phyloP scores from a whole-genome alignment of 1,140 invertebrate genomes.

The Cotesia chilonis region DNA sequence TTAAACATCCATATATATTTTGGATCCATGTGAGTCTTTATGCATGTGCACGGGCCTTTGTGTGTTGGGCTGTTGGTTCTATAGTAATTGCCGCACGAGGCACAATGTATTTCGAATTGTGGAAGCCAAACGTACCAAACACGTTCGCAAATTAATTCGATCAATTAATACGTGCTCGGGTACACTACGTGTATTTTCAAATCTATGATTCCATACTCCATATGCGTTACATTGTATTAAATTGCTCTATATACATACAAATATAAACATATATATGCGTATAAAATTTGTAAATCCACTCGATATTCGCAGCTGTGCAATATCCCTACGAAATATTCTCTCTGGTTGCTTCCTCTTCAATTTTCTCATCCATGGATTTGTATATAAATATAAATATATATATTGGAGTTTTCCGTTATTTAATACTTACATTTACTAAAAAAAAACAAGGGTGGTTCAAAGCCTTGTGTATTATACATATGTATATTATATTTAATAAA shows the following conservation, averaged over 20 bases:
- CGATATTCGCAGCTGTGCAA: conserved; percentile 25
- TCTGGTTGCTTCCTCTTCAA: too few relatives aligned
- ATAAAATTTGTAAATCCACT: conserved; percentile 20
- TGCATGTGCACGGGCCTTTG: too few relatives aligned
- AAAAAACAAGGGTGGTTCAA: too few relatives aligned
- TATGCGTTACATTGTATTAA: conserved; percentile 11
- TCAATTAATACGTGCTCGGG: conserved; percentile 56
- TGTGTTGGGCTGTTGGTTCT: too few relatives aligned
- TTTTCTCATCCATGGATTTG: too few relatives aligned
- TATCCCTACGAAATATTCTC: background rate
- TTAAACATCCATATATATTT: too few relatives aligned
- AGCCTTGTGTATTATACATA: too few relatives aligned
- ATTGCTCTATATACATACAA: conserved; percentile 28
- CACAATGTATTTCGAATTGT: conserved; percentile 9
- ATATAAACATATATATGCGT: conserved; percentile 38
- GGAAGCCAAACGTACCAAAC: background rate
- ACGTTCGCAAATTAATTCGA: conserved; percentile 51
- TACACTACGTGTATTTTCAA: conserved; percentile 29
- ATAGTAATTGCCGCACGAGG: background rate
- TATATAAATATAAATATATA: too few relatives aligned
- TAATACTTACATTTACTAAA: too few relatives aligned
- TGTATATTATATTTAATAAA: too few relatives aligned
- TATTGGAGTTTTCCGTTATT: too few relatives aligned
- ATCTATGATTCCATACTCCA: conserved; percentile 19
- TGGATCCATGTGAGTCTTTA: too few relatives aligned